These are phyloP conservation scores for Lingula anatina DNA, from an alignment of 2,888 invertebrate genomes.

Conservation along the genomic window DNA sequence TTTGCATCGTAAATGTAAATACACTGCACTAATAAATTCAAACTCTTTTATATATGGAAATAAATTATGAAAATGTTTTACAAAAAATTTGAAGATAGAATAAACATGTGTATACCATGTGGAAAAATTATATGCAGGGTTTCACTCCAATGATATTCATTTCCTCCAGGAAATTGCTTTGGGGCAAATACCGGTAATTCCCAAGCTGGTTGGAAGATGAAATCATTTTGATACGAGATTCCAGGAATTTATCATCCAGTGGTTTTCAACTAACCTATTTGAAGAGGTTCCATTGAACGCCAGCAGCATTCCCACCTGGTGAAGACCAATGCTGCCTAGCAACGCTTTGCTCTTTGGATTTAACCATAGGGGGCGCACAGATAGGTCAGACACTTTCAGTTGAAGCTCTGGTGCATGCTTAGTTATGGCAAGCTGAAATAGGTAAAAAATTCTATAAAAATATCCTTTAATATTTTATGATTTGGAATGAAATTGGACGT, in stretches of 20 bases:
- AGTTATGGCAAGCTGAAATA: slow-evolving; percentile 38
- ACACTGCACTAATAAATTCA: background rate
- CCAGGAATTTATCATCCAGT: too few relatives aligned
- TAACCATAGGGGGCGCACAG: slow-evolving; percentile 41
- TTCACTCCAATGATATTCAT: too few relatives aligned
- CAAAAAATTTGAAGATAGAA: background rate
- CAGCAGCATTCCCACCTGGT: slow-evolving; percentile 42
- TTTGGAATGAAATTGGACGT: background rate
- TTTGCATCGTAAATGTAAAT: background rate
- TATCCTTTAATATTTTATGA: background rate
- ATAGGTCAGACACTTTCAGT: slow-evolving; percentile 42
- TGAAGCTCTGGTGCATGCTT: slow-evolving; percentile 47
- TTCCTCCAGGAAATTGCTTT: too few relatives aligned
- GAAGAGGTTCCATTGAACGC: slow-evolving; percentile 34
- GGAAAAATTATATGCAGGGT: too few relatives aligned
- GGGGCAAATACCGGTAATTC: too few relatives aligned
- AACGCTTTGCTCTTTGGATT: slow-evolving; percentile 27
- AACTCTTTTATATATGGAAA: too few relatives aligned
- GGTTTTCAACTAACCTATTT: slow-evolving; percentile 24
- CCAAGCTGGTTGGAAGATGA: too few relatives aligned
- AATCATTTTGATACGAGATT: too few relatives aligned
- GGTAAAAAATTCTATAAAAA: too few relatives aligned
- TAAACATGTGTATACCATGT: background rate
- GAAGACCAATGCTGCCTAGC: slow-evolving; percentile 32
- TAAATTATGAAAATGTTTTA: too few relatives aligned